Conservation (phyloP, 2,888 invertebrate species). For the Lithosia quadra region DNA sequence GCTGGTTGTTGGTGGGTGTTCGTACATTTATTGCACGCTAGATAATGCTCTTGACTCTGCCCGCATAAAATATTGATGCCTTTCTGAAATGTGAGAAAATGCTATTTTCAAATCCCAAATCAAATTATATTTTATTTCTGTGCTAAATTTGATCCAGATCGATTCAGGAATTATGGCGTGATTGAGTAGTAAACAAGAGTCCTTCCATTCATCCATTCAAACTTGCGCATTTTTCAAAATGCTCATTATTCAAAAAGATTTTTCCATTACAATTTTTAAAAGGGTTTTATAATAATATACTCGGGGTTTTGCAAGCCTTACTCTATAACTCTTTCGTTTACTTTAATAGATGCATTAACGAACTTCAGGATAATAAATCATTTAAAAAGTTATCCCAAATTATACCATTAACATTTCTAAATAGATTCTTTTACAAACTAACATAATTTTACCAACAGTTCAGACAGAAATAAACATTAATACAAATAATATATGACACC, state of each 20-base stretch:
- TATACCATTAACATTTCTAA: not conserved
- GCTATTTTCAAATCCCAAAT: too few relatives aligned
- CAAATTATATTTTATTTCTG: too few relatives aligned
- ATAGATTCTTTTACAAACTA: not conserved
- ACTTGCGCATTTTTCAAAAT: too few relatives aligned
- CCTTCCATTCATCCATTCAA: not conserved
- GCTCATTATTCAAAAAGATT: too few relatives aligned
- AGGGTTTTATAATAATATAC: not conserved
- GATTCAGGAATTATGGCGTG: too few relatives aligned
- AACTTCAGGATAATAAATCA: not conserved
- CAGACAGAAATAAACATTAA: not conserved
- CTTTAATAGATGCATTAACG: not conserved
- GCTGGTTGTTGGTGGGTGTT: not conserved
- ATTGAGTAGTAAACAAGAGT: too few relatives aligned
- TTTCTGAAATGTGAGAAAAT: too few relatives aligned
- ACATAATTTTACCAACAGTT: not conserved
- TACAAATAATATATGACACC: conserved; percentile 1
- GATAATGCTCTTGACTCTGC: not conserved
- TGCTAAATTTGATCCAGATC: too few relatives aligned
- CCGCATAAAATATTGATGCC: not conserved
- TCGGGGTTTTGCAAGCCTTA: not conserved
- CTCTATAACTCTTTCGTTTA: too few relatives aligned
- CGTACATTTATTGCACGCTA: not conserved
- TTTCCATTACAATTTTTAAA: not conserved
- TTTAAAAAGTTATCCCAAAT: conserved; percentile 2